Conservation (phyloP, 2,888 invertebrate species). For the Dasypolia templi region DNA sequence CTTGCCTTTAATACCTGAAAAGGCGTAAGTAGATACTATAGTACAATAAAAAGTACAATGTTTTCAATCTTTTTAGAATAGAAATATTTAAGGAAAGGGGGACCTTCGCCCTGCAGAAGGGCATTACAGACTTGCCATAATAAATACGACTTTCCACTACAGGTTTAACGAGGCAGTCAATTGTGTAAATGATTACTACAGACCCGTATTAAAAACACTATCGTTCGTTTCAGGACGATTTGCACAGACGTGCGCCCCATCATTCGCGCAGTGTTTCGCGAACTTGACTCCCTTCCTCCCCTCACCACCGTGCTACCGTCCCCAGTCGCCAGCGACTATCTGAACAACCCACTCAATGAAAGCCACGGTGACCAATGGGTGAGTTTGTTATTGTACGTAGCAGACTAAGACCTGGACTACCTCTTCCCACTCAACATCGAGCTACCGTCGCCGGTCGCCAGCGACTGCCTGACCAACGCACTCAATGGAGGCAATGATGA, state of each 20-base stretch:
- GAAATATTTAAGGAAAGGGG: not conserved
- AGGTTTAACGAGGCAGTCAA: not conserved
- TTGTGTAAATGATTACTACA: not conserved
- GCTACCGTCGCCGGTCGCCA: not conserved
- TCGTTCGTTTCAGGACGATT: slow-evolving; percentile 62
- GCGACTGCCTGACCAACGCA: not conserved
- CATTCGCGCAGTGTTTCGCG: slow-evolving; percentile 79
- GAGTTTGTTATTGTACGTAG: not conserved
- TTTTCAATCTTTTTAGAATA: not conserved
- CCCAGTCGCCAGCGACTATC: not conserved
- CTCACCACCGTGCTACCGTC: slow-evolving; percentile 48
- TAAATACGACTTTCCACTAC: not conserved
- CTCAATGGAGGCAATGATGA: not conserved
- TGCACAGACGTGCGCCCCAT: slow-evolving; percentile 79
- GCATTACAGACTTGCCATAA: not conserved
- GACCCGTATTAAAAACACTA: not conserved
- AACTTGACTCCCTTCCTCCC: slow-evolving; percentile 74
- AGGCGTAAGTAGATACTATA: slow-evolving; percentile 58
- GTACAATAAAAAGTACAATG: not conserved
- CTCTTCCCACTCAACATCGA: slow-evolving; percentile 70
- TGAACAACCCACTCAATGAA: not conserved
- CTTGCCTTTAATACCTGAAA: slow-evolving; percentile 69
- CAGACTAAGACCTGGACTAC: slow-evolving; percentile 66
- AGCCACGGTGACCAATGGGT: slow-evolving; percentile 33
- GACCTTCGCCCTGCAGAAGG: not conserved